phyloP scores from a whole-genome alignment of 2,113 vertebrate genomes.

The Ancistrus triradiatus region DNA sequence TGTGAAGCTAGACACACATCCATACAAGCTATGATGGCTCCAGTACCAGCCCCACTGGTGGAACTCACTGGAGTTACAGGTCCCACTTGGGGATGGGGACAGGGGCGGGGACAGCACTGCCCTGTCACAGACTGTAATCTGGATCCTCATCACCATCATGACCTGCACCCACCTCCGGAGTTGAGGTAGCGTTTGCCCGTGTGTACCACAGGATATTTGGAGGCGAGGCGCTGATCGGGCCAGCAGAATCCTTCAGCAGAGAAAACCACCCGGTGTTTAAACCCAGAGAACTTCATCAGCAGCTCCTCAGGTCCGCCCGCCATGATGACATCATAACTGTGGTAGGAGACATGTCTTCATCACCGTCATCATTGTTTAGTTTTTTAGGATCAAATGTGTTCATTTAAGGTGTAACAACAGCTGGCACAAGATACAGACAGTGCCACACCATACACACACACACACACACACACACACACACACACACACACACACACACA shows the following conservation, averaged over 20 bases:
- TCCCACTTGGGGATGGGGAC: too few species aligned
- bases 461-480: too few species aligned
- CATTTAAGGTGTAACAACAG: not conserved
- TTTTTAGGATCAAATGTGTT: not conserved
- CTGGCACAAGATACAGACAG: too few species aligned
- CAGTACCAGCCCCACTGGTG: too few species aligned
- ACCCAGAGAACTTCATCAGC: conserved; percentile 65
- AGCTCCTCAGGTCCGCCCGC: conserved; percentile 68
- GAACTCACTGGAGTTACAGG: too few species aligned
- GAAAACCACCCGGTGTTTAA: conserved; percentile 68
- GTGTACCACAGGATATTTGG: conserved; percentile 67
- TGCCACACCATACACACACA: too few species aligned
- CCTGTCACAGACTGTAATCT: too few species aligned
- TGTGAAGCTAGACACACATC: too few species aligned
- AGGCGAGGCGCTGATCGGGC: conserved; percentile 70
- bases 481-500: too few species aligned
- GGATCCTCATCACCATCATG: too few species aligned
- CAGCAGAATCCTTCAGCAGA: conserved; percentile 75
- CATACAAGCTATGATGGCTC: too few species aligned
- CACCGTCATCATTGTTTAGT: not conserved
- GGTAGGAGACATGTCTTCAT: not conserved
- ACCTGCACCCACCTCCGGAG: conserved; percentile 29
- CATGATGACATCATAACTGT: conserved; percentile 74
- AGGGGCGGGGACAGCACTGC: too few species aligned
- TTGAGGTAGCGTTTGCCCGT: conserved; percentile 75